A percentile compares a stretch with the other conserved stretches of the same genome.
These are phyloP conservation scores for Leptocoma aspasia DNA, from an alignment of 2,113 vertebrate genomes.

Conservation along the genomic window DNA sequence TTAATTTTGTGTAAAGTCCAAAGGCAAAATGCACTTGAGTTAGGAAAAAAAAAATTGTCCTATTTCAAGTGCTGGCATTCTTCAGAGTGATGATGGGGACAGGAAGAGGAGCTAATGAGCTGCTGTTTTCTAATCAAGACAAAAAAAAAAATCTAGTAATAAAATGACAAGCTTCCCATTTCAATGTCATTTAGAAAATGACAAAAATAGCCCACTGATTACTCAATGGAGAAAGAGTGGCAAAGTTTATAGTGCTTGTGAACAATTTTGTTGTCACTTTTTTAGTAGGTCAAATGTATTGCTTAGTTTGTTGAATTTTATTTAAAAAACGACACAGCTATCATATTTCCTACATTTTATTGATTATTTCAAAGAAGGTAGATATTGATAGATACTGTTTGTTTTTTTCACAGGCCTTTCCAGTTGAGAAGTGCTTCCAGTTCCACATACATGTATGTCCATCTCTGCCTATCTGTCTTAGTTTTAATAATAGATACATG, in stretches of 20 bases:
- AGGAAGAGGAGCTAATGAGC: slow-evolving; percentile 58
- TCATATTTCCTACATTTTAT: neutral
- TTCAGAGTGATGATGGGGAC: slow-evolving; percentile 25
- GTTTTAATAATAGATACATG: neutral
- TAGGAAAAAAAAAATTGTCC: neutral
- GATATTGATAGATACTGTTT: neutral
- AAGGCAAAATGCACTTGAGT: slow-evolving; percentile 31
- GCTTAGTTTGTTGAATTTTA: neutral
- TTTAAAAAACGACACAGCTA: neutral
- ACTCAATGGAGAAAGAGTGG: neutral
- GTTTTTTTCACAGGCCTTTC: neutral
- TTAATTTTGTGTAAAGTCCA: slow-evolving; percentile 57
- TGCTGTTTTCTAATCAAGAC: slow-evolving; percentile 52
- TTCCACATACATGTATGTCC: neutral
- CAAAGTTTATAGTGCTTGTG: neutral
- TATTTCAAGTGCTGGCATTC: slow-evolving; percentile 37
- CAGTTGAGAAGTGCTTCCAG: neutral
- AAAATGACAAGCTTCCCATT: slow-evolving; percentile 33
- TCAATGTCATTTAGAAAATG: slow-evolving; percentile 22
- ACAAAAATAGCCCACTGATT: slow-evolving; percentile 2
- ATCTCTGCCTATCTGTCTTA: neutral
- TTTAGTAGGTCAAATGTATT: neutral
- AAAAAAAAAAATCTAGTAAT: neutral
- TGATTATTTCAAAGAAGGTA: neutral
- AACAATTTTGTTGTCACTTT: neutral